Percentiles rank a stretch among this genome's conserved stretches.
Conservation (phyloP, 2,113 vertebrate genomes). For the Egretta garzetta region DNA sequence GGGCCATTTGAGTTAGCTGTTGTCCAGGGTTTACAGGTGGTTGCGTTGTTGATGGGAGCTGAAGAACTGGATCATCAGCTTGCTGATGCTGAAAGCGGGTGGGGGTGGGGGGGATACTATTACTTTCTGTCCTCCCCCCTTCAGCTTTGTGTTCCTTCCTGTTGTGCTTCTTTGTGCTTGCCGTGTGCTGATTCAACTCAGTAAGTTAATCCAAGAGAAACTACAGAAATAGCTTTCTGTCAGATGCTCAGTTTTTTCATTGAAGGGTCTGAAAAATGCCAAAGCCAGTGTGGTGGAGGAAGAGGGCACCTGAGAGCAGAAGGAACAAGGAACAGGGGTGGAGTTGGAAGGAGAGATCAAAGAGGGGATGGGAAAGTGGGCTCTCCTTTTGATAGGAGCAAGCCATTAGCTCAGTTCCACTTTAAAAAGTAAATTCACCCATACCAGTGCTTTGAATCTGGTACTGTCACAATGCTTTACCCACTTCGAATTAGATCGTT, state of each 20-base stretch:
- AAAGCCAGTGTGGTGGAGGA: not conserved
- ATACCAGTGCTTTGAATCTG: not conserved
- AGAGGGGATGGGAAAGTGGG: not conserved
- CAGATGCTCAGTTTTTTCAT: not conserved
- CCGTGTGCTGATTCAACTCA: not conserved
- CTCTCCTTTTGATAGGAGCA: not conserved
- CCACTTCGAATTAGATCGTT: not conserved
- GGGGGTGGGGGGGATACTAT: fast-evolving
- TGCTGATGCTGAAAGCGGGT: not conserved
- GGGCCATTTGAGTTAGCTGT: not conserved
- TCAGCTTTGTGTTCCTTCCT: not conserved
- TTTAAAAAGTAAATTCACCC: not conserved
- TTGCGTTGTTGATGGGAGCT: not conserved
- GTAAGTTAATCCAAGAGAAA: not conserved
- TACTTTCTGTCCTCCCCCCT: fast-evolving
- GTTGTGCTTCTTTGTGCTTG: not conserved
- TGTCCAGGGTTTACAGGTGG: not conserved
- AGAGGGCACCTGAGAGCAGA: not conserved
- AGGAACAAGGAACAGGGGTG: not conserved
- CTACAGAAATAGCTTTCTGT: not conserved
- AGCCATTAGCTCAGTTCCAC: not conserved
- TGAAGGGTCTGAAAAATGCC: not conserved
- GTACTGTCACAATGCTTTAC: not conserved
- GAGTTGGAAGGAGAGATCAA: not conserved
- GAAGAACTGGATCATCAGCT: not conserved